These are phyloP conservation scores for Calliphora vomitoria DNA, from an alignment of 2,888 invertebrate species.

Conservation along the genomic window DNA sequence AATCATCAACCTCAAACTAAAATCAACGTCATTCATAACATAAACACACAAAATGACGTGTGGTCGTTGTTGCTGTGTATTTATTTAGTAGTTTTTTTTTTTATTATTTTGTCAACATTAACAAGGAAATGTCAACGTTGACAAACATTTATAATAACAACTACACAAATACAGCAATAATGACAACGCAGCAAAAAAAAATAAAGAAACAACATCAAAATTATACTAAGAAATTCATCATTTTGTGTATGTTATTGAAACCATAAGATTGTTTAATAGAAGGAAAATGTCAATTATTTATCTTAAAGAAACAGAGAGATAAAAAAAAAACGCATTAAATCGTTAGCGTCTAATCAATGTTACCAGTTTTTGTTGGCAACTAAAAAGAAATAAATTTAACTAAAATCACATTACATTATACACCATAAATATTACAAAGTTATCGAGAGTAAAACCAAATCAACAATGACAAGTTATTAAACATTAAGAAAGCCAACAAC, in stretches of 20 bases:
- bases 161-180: conserved; percentile 10
- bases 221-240: conserved; percentile 79
- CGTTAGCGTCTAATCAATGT: conserved; percentile 1
- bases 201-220: conserved; percentile 71
- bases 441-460: conserved; percentile 33
- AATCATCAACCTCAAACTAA: conserved; percentile 13
- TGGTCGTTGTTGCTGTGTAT: conserved; percentile 23
- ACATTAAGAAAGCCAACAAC: not conserved
- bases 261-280: conserved; percentile 34
- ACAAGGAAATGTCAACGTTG: conserved; percentile 71
- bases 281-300: conserved; percentile 59
- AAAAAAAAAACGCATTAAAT: not conserved
- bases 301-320: not conserved
- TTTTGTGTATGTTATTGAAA: conserved; percentile 75
- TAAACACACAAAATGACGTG: conserved; percentile 36
- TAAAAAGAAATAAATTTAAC: conserved; percentile 17
- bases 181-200: not conserved
- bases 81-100: conserved; percentile 23
- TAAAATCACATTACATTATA: conserved; percentile 12
- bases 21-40: conserved; percentile 44
- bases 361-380: conserved; percentile 22
- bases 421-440: conserved; percentile 30
- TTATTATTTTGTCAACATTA: conserved; percentile 55
- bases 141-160: conserved; percentile 50
- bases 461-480: conserved; percentile 52